Percentiles rank a stretch among this genome's conserved stretches.
Evolutionary conservation across 2,888 invertebrate species (phyloP).

Genomic region (Euzetes globulus): DNA sequence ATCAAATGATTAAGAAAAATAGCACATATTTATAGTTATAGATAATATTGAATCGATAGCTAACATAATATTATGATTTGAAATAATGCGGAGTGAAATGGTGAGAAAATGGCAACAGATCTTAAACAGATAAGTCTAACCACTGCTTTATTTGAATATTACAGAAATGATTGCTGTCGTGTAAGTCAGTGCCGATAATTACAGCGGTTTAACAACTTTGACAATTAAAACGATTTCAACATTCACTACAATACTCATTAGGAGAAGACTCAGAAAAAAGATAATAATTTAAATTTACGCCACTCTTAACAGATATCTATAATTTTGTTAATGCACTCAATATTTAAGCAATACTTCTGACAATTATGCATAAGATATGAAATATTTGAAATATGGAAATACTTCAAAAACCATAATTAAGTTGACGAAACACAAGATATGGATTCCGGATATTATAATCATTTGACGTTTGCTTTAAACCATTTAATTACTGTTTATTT

Average conservation of each 20-base stretch:
- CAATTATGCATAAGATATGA: neutral
- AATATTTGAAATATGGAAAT: neutral
- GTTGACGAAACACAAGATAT: neutral
- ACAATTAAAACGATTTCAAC: neutral
- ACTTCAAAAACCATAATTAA: slow-evolving; percentile 5
- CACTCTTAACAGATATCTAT: neutral
- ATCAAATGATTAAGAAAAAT: no score
- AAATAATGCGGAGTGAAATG: no score
- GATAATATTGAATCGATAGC: no score
- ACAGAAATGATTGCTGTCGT: neutral
- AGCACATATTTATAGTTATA: no score
- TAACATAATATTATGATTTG: no score
- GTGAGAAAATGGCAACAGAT: no score
- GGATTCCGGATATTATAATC: slow-evolving; percentile 2
- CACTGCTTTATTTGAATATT: no score
- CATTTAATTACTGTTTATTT: neutral
- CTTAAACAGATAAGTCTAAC: no score
- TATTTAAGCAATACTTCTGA: neutral
- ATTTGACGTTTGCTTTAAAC: neutral
- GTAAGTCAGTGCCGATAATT: neutral
- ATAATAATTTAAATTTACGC: slow-evolving; percentile 15
- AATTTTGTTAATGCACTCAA: neutral
- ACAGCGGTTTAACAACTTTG: slow-evolving; percentile 17
- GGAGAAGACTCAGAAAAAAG: neutral
- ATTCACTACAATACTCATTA: neutral